phyloP scores from a whole-genome alignment of 92 coral and sea anemone species.

The Umimayanthus chanpuru region DNA sequence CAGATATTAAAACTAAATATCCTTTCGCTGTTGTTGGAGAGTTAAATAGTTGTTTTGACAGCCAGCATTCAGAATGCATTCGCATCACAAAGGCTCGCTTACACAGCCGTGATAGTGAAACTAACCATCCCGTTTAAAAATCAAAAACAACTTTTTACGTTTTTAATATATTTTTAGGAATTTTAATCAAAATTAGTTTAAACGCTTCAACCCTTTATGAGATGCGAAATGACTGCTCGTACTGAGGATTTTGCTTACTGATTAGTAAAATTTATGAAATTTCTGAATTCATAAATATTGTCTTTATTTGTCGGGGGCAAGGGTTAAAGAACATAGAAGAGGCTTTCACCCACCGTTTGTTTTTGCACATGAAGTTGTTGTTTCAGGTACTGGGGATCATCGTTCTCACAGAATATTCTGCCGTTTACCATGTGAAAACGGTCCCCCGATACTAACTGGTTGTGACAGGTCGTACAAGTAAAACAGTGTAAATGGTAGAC shows the following conservation, averaged over 20 bases:
- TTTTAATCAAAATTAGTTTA: not conserved
- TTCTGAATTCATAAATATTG: slow-evolving; percentile 4
- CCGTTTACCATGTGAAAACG: slow-evolving; percentile 97
- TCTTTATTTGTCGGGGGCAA: slow-evolving; percentile 1
- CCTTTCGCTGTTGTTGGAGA: slow-evolving; percentile 54
- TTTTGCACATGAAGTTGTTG: slow-evolving; percentile 82
- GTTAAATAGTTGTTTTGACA: slow-evolving; percentile 75
- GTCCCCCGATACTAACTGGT: slow-evolving; percentile 94
- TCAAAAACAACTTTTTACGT: not conserved
- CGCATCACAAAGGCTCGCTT: slow-evolving; percentile 33
- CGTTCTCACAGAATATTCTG: slow-evolving; percentile 95
- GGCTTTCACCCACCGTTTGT: slow-evolving; percentile 78
- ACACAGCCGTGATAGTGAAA: slow-evolving; percentile 33
- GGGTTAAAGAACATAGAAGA: not conserved
- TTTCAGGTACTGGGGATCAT: slow-evolving; percentile 85
- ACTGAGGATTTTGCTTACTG: not conserved
- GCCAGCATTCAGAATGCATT: slow-evolving; percentile 48
- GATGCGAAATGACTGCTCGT: not conserved
- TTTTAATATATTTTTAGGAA: not conserved
- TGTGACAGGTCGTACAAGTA: slow-evolving; percentile 95
- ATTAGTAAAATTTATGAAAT: not conserved
- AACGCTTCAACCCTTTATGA: not conserved
- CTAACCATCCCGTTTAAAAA: not conserved
- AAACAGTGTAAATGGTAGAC: slow-evolving; percentile 95
- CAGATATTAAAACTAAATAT: slow-evolving; percentile 91